Conservation (phyloP, 2,888 invertebrate genomes). For the Meliscaeva auricollis region DNA sequence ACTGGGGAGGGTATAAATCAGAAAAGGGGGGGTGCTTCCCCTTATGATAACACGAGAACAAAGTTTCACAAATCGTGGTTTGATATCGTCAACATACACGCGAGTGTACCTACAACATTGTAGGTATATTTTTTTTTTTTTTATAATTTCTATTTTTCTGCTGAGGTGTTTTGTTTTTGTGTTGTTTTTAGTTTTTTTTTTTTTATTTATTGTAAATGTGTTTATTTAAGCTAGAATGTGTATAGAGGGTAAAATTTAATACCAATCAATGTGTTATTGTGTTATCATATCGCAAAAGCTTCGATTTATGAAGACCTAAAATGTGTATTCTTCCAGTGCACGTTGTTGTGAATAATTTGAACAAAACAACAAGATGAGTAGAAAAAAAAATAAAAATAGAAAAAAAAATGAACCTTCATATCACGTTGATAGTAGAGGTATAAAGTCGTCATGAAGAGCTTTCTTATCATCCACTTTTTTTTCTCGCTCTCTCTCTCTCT, state of each 20-base stretch:
- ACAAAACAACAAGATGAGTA: neutral
- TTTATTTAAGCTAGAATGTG: too few relatives aligned
- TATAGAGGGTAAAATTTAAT: too few relatives aligned
- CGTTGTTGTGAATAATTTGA: neutral
- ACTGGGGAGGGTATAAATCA: neutral
- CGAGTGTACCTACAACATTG: neutral
- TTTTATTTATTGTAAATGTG: neutral
- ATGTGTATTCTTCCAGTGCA: neutral
- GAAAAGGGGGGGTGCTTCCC: neutral
- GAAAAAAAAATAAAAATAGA: constrained; percentile 10
- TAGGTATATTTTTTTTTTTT: neutral
- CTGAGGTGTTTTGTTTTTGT: constrained; percentile 18
- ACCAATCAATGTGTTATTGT: constrained; percentile 2
- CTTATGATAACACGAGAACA: constrained; percentile 38
- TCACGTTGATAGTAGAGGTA: neutral
- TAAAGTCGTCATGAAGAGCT: constrained; percentile 43
- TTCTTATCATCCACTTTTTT: constrained; percentile 62
- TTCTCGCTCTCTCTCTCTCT: neutral
- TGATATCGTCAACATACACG: constrained; percentile 35
- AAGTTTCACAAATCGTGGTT: constrained; percentile 10
- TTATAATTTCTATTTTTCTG: constrained; percentile 1
- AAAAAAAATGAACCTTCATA: constrained; percentile 28
- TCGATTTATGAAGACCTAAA: constrained; percentile 16
- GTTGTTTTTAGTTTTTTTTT: too few relatives aligned
- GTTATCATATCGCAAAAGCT: constrained; percentile 25